phyloP scores from a whole-genome alignment of 2,113 vertebrate genomes.

The Pungitius pungitius region DNA sequence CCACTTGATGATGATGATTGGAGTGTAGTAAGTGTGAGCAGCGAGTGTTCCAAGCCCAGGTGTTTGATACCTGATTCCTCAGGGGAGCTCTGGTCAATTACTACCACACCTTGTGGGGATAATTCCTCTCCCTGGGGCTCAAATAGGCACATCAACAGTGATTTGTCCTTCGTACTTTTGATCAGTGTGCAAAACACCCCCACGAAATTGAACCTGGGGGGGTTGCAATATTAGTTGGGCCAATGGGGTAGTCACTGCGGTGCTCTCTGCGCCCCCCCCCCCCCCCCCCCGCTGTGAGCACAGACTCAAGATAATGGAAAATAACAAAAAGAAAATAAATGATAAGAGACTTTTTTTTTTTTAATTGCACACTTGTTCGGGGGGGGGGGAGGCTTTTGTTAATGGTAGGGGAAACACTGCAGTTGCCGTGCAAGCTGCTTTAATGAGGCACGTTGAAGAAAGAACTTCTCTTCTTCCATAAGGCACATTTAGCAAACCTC shows the following conservation, averaged over 20 bases:
- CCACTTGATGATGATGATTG: slow-evolving; percentile 42
- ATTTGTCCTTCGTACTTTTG: not conserved
- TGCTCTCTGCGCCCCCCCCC: too few species aligned
- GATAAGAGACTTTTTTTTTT: too few species aligned
- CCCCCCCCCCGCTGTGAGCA: too few species aligned
- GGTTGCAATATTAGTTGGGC: not conserved
- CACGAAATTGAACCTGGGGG: not conserved
- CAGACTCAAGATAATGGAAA: too few species aligned
- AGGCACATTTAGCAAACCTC: not conserved
- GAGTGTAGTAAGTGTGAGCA: slow-evolving; percentile 17
- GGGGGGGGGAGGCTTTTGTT: too few species aligned
- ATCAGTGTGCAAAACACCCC: not conserved
- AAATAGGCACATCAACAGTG: not conserved
- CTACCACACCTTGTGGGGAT: not conserved
- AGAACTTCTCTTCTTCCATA: not conserved
- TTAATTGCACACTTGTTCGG: too few species aligned
- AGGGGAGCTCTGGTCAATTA: not conserved
- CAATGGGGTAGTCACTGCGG: too few species aligned
- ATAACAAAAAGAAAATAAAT: too few species aligned
- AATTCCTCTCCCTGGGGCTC: not conserved
- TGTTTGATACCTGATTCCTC: slow-evolving; percentile 6
- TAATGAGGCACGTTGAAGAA: not conserved
- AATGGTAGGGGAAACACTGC: too few species aligned
- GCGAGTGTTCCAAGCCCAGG: not conserved
- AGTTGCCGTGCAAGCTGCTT: too few species aligned